Base-by-base conservation (phyloP, 2,888 invertebrate species). In the Lypha dubia region DNA sequence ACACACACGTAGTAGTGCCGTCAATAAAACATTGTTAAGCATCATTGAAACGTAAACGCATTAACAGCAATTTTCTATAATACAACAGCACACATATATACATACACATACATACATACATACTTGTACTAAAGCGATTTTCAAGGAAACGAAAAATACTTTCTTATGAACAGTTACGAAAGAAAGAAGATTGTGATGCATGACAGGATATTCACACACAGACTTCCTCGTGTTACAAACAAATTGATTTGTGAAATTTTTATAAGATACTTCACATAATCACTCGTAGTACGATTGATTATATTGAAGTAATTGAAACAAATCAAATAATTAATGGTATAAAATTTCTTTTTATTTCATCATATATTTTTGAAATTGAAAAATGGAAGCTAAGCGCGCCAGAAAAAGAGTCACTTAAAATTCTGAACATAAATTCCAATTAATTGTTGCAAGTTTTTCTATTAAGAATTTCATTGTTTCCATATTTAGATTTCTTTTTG, bases 401-500 rank as follows among this genome's bases (percentile, higher is more conserved):
- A n/a, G n/a, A n/a, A n/a, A n/a, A 32, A 73, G 32, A n/a, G 71
- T 65, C 75, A 70, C 60, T 84, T 84, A 65, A 84, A 71, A 84
- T 84, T 79, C 75, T 20, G 22, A 63, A 60, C 79, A 74, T 60
- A 79, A 75, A 79, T 84, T 84, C 65, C 79, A 84, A 84, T 84
- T 79, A 79, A 79, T 75, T 79, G 83, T 79, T 83, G 63, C 20
- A 75, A 68, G 35, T 74, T 80, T 68, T 22, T 44, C 32, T 41
- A 22, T 49, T 68, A 38, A 46, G 46, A 63, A 63, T 38, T 70
- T 41, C 35, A 22, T 56, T 81, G 49, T 53, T 56, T 46, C 7
- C 17, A 17, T 46, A 3, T 51, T 32, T 28, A 28, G 49, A 24
- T 67, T 62, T 51, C 51, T 51, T 22, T 24, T 41, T 28, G 11